A percentile compares a stretch with the other conserved stretches of the same genome.
These are phyloP conservation scores for Amia ocellicauda DNA, from an alignment of 2,113 vertebrate species.

Conservation along the genomic window DNA sequence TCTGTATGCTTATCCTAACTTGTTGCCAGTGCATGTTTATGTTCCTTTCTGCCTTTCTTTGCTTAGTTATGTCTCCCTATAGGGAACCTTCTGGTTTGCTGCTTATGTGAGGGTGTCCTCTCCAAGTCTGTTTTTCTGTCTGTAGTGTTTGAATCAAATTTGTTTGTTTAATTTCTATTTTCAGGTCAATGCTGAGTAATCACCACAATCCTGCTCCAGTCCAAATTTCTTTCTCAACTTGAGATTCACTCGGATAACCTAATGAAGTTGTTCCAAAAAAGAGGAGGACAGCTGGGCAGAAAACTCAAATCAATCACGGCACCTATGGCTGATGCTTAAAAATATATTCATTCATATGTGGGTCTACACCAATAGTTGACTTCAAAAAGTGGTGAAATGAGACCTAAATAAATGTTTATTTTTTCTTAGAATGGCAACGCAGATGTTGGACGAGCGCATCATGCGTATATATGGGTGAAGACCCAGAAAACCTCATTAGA, in stretches of 20 bases:
- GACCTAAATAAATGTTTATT: constrained; percentile 11
- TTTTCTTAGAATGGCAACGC: constrained; percentile 21
- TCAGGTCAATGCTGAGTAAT: constrained; percentile 25
- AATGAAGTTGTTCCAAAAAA: constrained; percentile 22
- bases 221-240: constrained; percentile 29
- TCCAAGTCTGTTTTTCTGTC: constrained; percentile 6
- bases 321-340: constrained; percentile 12
- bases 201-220: constrained; percentile 26
- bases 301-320: neutral
- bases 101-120: constrained; percentile 17
- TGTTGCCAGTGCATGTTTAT: too few relatives aligned
- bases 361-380: constrained; percentile 6
- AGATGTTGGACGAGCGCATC: constrained; percentile 18
- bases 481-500: constrained; percentile 19
- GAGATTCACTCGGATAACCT: constrained; percentile 27
- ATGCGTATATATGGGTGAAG: constrained; percentile 25
- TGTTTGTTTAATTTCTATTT: constrained; percentile 16
- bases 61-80: too few relatives aligned
- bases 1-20: neutral
- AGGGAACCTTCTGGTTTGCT: constrained; percentile 16
- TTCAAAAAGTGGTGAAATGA: constrained; percentile 8
- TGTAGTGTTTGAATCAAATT: constrained; percentile 4
- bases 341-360: constrained; percentile 4
- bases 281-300: constrained; percentile 24
- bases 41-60: too few relatives aligned